Evolutionary conservation across 2,113 vertebrate species (phyloP), one percentile per base, ranked within the genome.

Genomic region (Scolopax mira): DNA sequence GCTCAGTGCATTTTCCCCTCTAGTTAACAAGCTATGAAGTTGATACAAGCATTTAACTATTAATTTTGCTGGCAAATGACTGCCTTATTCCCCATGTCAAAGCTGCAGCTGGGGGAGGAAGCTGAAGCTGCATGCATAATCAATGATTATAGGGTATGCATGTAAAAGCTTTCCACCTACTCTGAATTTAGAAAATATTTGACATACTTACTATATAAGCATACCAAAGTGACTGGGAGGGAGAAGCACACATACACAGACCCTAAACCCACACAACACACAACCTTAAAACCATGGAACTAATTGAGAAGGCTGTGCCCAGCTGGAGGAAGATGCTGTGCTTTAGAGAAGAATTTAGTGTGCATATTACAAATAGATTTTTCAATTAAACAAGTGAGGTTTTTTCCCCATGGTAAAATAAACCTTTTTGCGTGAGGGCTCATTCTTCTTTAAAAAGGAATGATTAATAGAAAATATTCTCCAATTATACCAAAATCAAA

Each of bases 131-230:
- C 75, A 83, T 91, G 41, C 39, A 92, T 94, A 96, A 95, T 80
- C 81, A 94, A 6, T 87, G 33, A 96, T 90, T 51, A 88, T 9
- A 80, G 28, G 18, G 57, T 84, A 85, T 85, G n/a, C 28, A 72
- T 57, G 69, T 65, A 80, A 93, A 91, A 89, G 70, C 66, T 93
- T 82, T 49, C 74, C 72, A 96, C 41, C 83, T 39, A 95, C 54
- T 52, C 31, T 41, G 70, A 88, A 75, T 85, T 91, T 82, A 87
- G 85, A 58, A 95, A 94, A 89, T 71, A 85, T 91, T 95, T 96
- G 67, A 52, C 82, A 12, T 85, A 66, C 80, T 96, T 92, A 60
- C 61, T 60, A 70, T 13, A 58, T 35, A 71, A 89, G 73, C 33
- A 52, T 33, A 64, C 11, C 39, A 65, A 88, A 92, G 49, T 52